Conservation (phyloP, 2,797 vertebrate species). For the Pantherophis vulpinus region DNA sequence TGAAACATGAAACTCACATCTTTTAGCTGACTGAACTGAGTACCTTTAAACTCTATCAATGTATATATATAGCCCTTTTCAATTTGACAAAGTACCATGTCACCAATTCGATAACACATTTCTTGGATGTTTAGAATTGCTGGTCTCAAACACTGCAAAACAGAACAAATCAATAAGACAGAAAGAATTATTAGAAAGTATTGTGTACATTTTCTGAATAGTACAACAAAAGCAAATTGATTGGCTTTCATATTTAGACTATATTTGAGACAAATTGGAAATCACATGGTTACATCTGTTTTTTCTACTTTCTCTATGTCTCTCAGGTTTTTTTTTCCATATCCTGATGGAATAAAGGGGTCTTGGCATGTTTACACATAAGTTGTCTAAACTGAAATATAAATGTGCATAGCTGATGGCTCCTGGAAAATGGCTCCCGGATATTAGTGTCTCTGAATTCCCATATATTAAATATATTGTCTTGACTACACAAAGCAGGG, state of each 20-base stretch:
- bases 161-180: background rate
- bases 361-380: background rate
- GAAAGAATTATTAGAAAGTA: background rate
- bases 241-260: background rate
- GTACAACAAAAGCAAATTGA: background rate
- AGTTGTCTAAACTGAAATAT: background rate
- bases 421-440: background rate
- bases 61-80: conserved; percentile 75
- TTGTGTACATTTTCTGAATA: background rate
- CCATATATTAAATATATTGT: background rate
- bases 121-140: conserved; percentile 82
- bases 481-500: background rate
- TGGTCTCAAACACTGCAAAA: conserved; percentile 73
- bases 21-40: conserved; percentile 69
- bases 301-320: background rate
- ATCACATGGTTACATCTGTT: too few relatives aligned
- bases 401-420: background rate
- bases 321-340: background rate
- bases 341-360: background rate
- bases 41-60: conserved; percentile 75
- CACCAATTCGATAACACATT: conserved; percentile 78
- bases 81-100: conserved; percentile 73
- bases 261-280: background rate
- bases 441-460: background rate
- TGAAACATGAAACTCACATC: conserved; percentile 45